Evolutionary conservation across 2,888 invertebrate species (phyloP).

Genomic region (Allophyes oxyacanthae): DNA sequence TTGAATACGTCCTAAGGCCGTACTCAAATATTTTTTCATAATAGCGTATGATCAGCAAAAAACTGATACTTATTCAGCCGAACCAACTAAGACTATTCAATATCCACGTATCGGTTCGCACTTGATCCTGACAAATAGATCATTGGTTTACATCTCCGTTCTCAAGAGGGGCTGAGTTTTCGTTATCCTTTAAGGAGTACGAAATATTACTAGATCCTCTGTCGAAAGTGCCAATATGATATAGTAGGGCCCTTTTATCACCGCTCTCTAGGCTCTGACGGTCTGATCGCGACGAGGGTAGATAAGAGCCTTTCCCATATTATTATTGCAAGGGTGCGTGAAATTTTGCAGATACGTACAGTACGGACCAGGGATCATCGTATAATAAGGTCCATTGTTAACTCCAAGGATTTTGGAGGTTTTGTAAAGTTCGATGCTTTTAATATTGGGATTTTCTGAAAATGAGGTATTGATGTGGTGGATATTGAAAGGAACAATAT

Average conservation of each 20-base stretch:
- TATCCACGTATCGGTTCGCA: slow-evolving; percentile 39
- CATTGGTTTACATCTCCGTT: slow-evolving; percentile 59
- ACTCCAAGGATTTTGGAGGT: slow-evolving; percentile 49
- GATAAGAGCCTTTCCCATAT: slow-evolving; percentile 77
- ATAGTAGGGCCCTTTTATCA: slow-evolving; percentile 83
- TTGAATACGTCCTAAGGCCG: too few species aligned
- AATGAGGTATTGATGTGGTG: slow-evolving; percentile 35
- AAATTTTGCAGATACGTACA: slow-evolving; percentile 83
- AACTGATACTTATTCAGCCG: not conserved
- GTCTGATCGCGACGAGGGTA: slow-evolving; percentile 76
- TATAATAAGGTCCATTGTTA: slow-evolving; percentile 72
- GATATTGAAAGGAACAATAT: slow-evolving; percentile 32
- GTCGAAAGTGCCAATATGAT: slow-evolving; percentile 86
- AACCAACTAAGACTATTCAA: slow-evolving; percentile 40
- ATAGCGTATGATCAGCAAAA: slow-evolving; percentile 9
- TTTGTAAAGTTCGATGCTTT: slow-evolving; percentile 61
- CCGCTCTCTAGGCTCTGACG: slow-evolving; percentile 64
- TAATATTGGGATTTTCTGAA: slow-evolving; percentile 63
- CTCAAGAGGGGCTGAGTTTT: slow-evolving; percentile 58
- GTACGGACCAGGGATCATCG: slow-evolving; percentile 75
- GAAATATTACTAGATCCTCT: slow-evolving; percentile 78
- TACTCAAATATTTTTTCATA: slow-evolving; percentile 1
- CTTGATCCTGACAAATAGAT: slow-evolving; percentile 64
- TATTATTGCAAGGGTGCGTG: slow-evolving; percentile 87
- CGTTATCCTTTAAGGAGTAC: slow-evolving; percentile 76